Base-by-base conservation (phyloP, 2,888 invertebrate species). In the Drosophila melanocephala region DNA sequence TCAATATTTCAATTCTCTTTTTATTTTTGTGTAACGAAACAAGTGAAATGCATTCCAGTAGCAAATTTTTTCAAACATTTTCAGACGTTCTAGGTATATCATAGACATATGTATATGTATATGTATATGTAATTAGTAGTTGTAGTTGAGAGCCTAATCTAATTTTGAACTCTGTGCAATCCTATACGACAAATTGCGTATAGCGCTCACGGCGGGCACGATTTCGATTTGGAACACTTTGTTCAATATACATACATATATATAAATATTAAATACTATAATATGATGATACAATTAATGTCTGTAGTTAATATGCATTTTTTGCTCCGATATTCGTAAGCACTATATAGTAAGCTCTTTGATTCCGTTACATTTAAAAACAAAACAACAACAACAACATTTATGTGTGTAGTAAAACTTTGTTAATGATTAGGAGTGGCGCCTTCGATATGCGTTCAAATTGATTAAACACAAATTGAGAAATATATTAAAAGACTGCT, bases 401-500 rank as follows among this genome's bases (percentile, higher is more conserved):
- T 72, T 59, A 74, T 74, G 66, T 71, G 61, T 75, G 71, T 84
- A 86, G 81, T 65, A 42, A 67, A 74, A 75, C 72, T 83, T 84
- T 84, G 77, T 79, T 79, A 77, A 69, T 66, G 65, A 42, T 80
- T 64, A 70, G 65, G 66, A 75, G 37, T 52, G 66, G 63, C 79
- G 78, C 78, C 69, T 60, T 69, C 56, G 69, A 74, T 74, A 69
- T 14, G 78, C 71, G 78, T 75, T 70, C 69, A 70, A 70, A 78
- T 74, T 78, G 62, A 75, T 75, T 75, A 52, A 79, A 69, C 75
- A 85, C 67, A 80, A 83, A 86, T 88, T 86, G 88, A 89, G 75
- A 87, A 90, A 89, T 90, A 87, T 92, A 88, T 90, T 87, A 81
- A 90, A 93, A 93, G 93, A 93, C 93, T 93, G 93, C 93, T 93